These are phyloP conservation scores for Corythornis madagascariensis DNA, from an alignment of 2,113 vertebrate genomes.

Conservation along the genomic window DNA sequence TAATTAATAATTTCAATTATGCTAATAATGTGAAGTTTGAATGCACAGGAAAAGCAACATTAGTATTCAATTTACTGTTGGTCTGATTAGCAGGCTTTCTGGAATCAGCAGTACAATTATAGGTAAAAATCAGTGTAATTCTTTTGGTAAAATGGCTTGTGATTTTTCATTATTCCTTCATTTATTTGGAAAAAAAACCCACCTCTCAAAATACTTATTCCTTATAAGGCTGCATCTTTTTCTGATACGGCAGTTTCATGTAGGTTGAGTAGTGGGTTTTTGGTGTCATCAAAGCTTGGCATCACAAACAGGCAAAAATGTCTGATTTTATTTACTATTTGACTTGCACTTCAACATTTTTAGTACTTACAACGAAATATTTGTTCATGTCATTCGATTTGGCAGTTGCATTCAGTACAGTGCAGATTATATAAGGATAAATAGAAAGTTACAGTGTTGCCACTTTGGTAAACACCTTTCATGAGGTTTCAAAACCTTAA, in stretches of 20 bases:
- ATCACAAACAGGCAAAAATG: not conserved
- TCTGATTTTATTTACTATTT: constrained; percentile 5
- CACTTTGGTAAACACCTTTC: not conserved
- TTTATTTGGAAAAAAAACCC: not conserved
- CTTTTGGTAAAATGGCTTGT: not conserved
- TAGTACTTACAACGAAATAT: not conserved
- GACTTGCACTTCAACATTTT: not conserved
- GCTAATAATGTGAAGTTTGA: not conserved
- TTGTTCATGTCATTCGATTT: not conserved
- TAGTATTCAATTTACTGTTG: not conserved
- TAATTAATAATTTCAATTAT: not conserved
- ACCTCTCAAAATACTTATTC: not conserved
- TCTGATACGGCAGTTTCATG: not conserved
- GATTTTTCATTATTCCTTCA: not conserved
- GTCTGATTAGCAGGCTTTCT: not conserved
- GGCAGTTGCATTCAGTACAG: not conserved
- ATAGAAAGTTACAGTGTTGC: not conserved
- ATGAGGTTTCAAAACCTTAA: not conserved
- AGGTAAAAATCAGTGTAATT: not conserved
- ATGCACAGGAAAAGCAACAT: not conserved
- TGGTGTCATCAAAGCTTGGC: not conserved
- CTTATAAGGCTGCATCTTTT: not conserved
- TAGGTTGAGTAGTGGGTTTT: not conserved
- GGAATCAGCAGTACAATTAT: not conserved
- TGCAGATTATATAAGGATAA: not conserved